Base-by-base conservation (phyloP, 2,113 vertebrate genomes). In the Electrona antarctica region DNA sequence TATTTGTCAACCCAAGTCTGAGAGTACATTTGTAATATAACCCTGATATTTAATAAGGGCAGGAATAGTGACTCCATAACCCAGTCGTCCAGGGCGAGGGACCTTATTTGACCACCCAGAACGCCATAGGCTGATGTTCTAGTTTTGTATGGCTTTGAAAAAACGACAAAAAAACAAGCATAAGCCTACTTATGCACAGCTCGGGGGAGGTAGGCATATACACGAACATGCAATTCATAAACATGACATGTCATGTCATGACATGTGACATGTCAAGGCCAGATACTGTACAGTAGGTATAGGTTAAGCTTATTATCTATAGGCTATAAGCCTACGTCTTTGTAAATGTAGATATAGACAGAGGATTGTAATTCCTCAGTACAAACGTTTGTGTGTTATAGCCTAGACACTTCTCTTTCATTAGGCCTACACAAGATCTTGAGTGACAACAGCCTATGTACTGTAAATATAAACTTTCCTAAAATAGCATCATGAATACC, bases 1-100 rank as follows among this genome's bases (percentile, higher is more conserved):
- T 77, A 63, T 54, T 60, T 81, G 78, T 79, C 72, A 58, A 82
- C 65, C 50, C 73, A 55, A 56, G 86, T 84, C 77, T 61, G 76
- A 84, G 79, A 74, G 87, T 74, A 85, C 87, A 74, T 88, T 74
- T 88, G 87, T 83, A 86, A 89, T 85, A 29, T 74, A 85, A 87
- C 11, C 77, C 73, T 80, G 88, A 86, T 86, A 87, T 85, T 60
- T 63, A 85, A 89, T 87, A 67, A 73, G 87, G 85, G 85, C 87
- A 85, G 67, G 76, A 88, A 88, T 88, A 89, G 81, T 85, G 74
- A 3, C 83, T 88, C 69, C 66, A 50, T 80, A 74, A 74, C 80
- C 2, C 10, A 84, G 85, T 88, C 67, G 29, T 80, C 45, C 50
- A 71, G 87, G 88, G 83, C 85, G 76, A 89, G 64, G 77, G 86